phyloP scores from a whole-genome alignment of 1,140 invertebrate genomes.

The Danaus plexippus region DNA sequence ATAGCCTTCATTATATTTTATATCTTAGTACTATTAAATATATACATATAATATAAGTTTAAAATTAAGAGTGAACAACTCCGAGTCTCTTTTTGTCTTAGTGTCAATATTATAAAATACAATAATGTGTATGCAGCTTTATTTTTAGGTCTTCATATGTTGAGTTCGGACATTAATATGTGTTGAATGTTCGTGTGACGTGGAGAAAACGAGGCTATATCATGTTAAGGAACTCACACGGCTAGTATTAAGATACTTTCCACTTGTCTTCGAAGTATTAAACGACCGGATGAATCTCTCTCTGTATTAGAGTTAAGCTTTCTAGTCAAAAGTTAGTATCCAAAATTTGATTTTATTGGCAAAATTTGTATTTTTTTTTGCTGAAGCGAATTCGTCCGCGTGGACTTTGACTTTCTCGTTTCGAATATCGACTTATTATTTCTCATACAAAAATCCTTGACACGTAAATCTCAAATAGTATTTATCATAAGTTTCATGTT shows the following conservation, averaged over 20 bases:
- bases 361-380: background rate
- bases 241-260: conserved; percentile 6
- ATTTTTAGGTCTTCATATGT: conserved; percentile 15
- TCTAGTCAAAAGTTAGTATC: conserved; percentile 69
- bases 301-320: conserved; percentile 65
- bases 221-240: background rate
- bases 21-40: conserved; percentile 50
- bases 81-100: conserved; percentile 4
- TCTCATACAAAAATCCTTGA: too few species aligned
- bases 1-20: conserved; percentile 66
- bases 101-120: conserved; percentile 1
- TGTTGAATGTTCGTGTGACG: conserved; percentile 4
- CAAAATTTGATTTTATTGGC: conserved; percentile 25
- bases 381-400: too few species aligned
- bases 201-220: conserved; percentile 13
- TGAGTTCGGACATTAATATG: conserved; percentile 11
- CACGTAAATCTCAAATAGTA: too few species aligned
- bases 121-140: conserved; percentile 13
- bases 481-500: too few species aligned
- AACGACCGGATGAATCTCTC: conserved; percentile 61
- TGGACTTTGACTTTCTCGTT: too few species aligned
- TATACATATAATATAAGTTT: conserved; percentile 12
- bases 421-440: too few species aligned
- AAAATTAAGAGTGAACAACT: conserved; percentile 9
- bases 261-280: conserved; percentile 47